Base-by-base conservation (phyloP, 2,888 invertebrate genomes). In the Furcula furcula region DNA sequence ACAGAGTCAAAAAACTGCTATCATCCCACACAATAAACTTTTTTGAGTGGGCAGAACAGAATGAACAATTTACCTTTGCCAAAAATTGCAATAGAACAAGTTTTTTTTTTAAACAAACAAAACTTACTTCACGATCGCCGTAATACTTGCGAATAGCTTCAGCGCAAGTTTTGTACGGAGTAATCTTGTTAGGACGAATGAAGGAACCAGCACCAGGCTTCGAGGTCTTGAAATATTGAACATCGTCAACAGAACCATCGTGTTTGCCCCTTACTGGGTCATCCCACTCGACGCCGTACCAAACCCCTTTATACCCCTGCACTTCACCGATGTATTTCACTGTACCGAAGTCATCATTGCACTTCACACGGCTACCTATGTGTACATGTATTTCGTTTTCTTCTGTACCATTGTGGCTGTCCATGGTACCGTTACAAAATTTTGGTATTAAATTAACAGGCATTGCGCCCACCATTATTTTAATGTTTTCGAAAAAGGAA, bases 221-320 rank as follows among this genome's bases (percentile, higher is more conserved):
- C 29, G 91, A 91, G 0, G 95, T 75, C 67, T 91, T 89, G 75
- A 98, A 99, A 77, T 98, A 98, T 49, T 92, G 91, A 28, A 91
- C 84, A 28, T 94, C 96, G 46, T 96, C 93, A 23, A 97, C 91
- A 25, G 91, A 91, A 0, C 99, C 99, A 87, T 97, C 93, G 70
- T 99, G 98, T 76, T 97, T 98, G 1, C 99, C 99, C 59, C 98
- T 90, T 4, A 86, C 80, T 2, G 92, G 90, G 61, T 97, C 93
- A 75, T 99, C 98, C 98, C 98, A 99, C 73, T 99, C 98, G n/a
- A 99, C 92, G 0, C 99, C 99, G 35, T 97, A 89, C 98, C 98
- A 98, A 16, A 87, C 70, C 25, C 95, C 95, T 36, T 90, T 81
- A 59, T 94, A 91, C 0, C 93, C 93, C 41, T 92, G 91, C 32